Evolutionary conservation across 2,888 invertebrate species (phyloP).

Genomic region (Conistra vaccinii): DNA sequence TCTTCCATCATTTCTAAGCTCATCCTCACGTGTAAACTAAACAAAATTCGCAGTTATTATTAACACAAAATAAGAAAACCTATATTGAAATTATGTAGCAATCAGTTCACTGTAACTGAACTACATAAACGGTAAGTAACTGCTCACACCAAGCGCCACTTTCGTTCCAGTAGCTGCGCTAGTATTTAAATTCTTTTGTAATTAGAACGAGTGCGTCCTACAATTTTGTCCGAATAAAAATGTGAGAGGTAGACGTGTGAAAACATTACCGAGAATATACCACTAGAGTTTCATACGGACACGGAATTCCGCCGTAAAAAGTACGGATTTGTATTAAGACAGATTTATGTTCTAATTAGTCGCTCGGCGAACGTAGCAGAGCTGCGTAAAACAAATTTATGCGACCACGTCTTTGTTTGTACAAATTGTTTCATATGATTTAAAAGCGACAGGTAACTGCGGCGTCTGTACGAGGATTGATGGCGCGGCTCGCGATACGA

Average conservation of each 20-base stretch:
- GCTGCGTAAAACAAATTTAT: constrained; percentile 85
- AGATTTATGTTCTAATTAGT: constrained; percentile 89
- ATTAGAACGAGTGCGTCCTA: constrained; percentile 57
- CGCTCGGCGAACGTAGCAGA: constrained; percentile 77
- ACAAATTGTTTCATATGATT: constrained; percentile 83
- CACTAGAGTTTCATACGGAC: constrained; percentile 63
- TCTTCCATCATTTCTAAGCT: neutral
- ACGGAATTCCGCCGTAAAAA: constrained; percentile 79
- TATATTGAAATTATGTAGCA: neutral
- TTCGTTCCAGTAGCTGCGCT: constrained; percentile 26
- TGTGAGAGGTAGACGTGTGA: constrained; percentile 51
- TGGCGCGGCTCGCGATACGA: constrained; percentile 45
- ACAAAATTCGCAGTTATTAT: neutral
- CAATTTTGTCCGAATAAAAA: constrained; percentile 59
- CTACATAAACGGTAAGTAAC: neutral
- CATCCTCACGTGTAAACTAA: constrained; percentile 19
- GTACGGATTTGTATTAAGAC: constrained; percentile 83
- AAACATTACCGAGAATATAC: constrained; percentile 47
- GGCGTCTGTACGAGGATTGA: constrained; percentile 66
- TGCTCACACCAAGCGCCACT: constrained; percentile 16
- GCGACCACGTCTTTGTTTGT: constrained; percentile 82
- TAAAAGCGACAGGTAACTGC: constrained; percentile 76
- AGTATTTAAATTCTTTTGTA: constrained; percentile 58
- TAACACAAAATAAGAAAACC: neutral
- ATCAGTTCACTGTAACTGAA: constrained; percentile 10